phyloP scores from a whole-genome alignment of 2,113 vertebrate genomes.

The Thalassoma bifasciatum region DNA sequence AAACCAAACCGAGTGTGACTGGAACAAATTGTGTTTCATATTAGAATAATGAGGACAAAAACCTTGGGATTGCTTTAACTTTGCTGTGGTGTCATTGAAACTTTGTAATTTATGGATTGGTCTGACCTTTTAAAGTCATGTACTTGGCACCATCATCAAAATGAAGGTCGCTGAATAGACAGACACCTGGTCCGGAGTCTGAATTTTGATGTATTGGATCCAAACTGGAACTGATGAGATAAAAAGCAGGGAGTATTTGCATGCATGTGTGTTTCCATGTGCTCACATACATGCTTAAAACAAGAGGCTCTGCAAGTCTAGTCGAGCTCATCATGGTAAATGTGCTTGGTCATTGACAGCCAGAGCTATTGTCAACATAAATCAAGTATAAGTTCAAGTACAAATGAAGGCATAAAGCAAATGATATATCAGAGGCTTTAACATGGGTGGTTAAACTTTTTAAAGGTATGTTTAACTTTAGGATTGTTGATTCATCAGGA shows the following conservation, averaged over 20 bases:
- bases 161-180: conserved; percentile 7
- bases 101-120: background rate
- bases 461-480: too few relatives aligned
- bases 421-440: too few relatives aligned
- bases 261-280: background rate
- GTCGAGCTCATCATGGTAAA: background rate
- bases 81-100: background rate
- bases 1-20: background rate
- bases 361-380: background rate
- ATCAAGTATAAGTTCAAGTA: background rate
- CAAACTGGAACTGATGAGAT: background rate
- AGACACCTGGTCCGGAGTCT: background rate
- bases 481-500: too few relatives aligned
- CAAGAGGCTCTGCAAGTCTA: too few relatives aligned
- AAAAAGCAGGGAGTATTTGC: background rate
- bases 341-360: background rate
- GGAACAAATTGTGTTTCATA: background rate
- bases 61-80: background rate
- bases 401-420: too few relatives aligned
- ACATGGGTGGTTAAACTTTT: too few relatives aligned
- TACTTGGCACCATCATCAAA: background rate
- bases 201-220: conserved; percentile 7
- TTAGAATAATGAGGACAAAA: background rate
- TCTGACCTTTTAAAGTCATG: conserved; percentile 6
- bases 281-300: background rate